phyloP scores from a whole-genome alignment of 2,888 invertebrate species.

The Rapana venosa region DNA sequence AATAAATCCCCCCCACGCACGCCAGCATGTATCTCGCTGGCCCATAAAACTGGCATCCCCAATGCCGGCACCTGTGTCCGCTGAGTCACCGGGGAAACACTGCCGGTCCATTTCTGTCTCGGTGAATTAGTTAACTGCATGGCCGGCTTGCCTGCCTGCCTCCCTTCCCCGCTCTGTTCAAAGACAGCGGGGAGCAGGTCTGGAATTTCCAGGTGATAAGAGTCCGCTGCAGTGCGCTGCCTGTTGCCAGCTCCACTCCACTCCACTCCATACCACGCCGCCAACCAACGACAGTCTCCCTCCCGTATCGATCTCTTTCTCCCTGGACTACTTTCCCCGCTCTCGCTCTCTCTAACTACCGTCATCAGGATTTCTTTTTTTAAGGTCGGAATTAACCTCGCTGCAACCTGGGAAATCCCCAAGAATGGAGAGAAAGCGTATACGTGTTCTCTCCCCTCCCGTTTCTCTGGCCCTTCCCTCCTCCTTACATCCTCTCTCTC shows the following conservation, averaged over 20 bases:
- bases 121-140: neutral
- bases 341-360: no score
- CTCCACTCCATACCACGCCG: neutral
- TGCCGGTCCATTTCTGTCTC: neutral
- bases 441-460: no score
- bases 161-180: neutral
- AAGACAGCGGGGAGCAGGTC: neutral
- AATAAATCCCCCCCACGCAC: neutral
- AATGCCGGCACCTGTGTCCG: conserved; percentile 4
- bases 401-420: no score
- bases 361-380: no score
- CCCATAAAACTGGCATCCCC: neutral
- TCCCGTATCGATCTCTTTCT: no score
- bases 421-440: neutral
- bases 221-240: neutral
- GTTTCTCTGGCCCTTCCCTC: no score
- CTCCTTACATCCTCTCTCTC: no score
- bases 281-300: neutral
- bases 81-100: conserved; percentile 26
- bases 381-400: no score
- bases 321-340: no score
- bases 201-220: conserved; percentile 33
- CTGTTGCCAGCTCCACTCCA: neutral
- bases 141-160: neutral
- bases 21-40: neutral